Conservation (phyloP, 2,113 vertebrate species). For the Ammodytes dubius region DNA sequence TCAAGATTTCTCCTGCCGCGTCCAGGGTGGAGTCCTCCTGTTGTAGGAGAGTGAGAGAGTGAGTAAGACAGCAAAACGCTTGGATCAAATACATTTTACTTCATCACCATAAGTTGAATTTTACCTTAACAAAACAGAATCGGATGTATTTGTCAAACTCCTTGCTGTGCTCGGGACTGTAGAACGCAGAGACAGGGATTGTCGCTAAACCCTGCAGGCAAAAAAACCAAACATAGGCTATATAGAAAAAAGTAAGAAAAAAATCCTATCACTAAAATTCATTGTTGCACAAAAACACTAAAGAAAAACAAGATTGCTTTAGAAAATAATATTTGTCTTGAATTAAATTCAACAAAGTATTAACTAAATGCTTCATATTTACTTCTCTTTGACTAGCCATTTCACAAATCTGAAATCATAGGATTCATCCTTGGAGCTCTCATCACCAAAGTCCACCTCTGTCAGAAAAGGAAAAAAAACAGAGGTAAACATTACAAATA, state of each 20-base stretch:
- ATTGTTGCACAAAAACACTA: not conserved
- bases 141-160: conserved; percentile 90
- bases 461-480: not conserved
- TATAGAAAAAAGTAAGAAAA: not conserved
- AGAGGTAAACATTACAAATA: not conserved
- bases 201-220: conserved; percentile 88
- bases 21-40: conserved; percentile 92
- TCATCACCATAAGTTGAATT: not conserved
- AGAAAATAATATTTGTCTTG: not conserved
- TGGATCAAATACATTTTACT: not conserved
- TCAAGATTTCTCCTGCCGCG: conserved; percentile 89
- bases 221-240: not conserved
- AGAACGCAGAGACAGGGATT: conserved; percentile 92
- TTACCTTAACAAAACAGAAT: conserved; percentile 96
- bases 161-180: conserved; percentile 85
- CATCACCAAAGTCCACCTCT: conserved; percentile 87
- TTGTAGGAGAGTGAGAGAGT: conserved; percentile 2
- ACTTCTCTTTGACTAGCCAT: conserved; percentile 96
- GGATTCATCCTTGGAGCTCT: conserved; percentile 73
- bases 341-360: not conserved
- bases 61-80: not conserved
- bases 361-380: not conserved
- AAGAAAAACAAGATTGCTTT: not conserved
- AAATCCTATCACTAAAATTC: not conserved
- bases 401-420: conserved; percentile 90